Percentiles rank a stretch among this genome's conserved stretches.
These are phyloP conservation scores for Tetanocera ferruginea DNA, from an alignment of 2,888 invertebrate species.

Conservation along the genomic window DNA sequence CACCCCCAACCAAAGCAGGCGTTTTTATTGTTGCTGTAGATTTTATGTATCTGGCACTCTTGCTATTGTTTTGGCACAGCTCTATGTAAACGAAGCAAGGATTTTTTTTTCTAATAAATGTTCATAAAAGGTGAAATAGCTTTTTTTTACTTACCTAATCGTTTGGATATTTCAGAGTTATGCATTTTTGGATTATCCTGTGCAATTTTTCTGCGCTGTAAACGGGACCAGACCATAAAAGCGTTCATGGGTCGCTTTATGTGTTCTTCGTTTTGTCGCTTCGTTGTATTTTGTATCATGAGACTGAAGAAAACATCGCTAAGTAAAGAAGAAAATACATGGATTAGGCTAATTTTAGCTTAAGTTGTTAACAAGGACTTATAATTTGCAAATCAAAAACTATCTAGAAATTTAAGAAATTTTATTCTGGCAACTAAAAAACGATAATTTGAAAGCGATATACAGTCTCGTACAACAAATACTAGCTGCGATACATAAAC, in stretches of 20 bases:
- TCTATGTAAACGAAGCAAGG: neutral
- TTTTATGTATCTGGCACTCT: constrained; percentile 34
- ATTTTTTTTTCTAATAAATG: neutral
- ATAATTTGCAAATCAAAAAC: too few relatives aligned
- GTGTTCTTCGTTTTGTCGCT: constrained; percentile 82
- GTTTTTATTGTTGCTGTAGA: constrained; percentile 24
- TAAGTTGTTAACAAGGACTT: neutral
- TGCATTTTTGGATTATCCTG: constrained; percentile 99
- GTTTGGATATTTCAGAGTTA: constrained; percentile 95
- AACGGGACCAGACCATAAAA: constrained; percentile 97
- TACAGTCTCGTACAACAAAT: too few relatives aligned
- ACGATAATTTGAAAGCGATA: too few relatives aligned
- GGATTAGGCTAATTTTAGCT: neutral
- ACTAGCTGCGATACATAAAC: too few relatives aligned
- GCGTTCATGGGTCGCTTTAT: constrained; percentile 99
- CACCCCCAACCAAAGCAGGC: neutral
- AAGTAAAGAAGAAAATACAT: neutral
- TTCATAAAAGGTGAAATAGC: neutral
- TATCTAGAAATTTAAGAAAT: too few relatives aligned
- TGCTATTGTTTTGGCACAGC: constrained; percentile 41
- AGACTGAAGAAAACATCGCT: constrained; percentile 70
- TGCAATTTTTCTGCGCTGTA: constrained; percentile 94
- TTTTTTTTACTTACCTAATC: constrained; percentile 79
- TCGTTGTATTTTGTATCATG: constrained; percentile 70
- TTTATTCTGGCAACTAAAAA: too few relatives aligned